Conservation (phyloP, 2,113 vertebrate genomes). For the Patagioenas fasciata region DNA sequence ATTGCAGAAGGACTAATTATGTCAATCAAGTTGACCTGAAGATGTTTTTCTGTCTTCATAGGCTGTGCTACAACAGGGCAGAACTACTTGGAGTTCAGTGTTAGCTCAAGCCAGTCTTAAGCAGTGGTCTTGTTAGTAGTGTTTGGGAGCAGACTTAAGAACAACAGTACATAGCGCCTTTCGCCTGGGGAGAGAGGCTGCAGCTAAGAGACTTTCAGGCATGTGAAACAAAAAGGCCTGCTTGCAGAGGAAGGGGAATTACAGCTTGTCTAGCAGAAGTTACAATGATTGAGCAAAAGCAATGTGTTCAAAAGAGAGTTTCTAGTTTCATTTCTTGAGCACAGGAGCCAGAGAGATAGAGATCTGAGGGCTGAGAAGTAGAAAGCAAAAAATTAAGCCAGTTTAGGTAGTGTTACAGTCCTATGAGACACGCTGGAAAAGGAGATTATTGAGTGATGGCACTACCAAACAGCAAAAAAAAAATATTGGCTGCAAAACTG, state of each 20-base stretch:
- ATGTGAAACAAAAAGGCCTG: not conserved
- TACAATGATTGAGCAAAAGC: not conserved
- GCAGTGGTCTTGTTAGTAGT: not conserved
- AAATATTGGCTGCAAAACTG: not conserved
- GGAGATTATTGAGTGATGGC: not conserved
- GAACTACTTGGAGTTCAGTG: not conserved
- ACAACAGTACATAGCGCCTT: rapidly evolving
- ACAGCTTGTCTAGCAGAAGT: not conserved
- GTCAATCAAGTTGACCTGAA: not conserved
- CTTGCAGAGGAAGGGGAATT: not conserved
- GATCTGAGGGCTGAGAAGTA: not conserved
- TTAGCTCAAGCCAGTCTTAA: not conserved
- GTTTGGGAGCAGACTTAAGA: not conserved
- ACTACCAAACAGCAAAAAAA: not conserved
- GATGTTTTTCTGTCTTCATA: not conserved
- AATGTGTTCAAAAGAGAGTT: rapidly evolving
- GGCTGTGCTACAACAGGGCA: not conserved
- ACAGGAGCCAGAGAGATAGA: not conserved
- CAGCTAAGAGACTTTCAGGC: not conserved
- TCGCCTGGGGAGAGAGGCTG: not conserved
- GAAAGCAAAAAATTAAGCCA: not conserved
- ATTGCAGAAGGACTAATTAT: not conserved
- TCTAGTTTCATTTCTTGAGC: not conserved
- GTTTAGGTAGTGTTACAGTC: not conserved
- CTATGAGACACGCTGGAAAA: not conserved